Base-by-base conservation (phyloP, 2,113 vertebrate genomes). In the Boulengeromyrus knoepffleri region DNA sequence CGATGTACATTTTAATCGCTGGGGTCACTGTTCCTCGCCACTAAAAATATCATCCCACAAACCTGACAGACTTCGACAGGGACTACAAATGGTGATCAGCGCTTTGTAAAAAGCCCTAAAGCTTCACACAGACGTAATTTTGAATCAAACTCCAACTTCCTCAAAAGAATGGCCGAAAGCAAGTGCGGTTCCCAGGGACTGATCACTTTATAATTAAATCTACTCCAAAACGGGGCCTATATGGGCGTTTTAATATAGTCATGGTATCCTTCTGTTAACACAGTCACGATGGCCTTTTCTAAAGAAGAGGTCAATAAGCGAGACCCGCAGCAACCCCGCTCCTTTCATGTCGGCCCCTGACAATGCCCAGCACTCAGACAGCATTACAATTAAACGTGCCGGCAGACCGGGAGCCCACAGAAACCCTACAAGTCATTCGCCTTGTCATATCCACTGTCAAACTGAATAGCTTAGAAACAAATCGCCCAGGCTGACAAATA, bases 231-330 rank as follows among this genome's bases (percentile, higher is more conserved):
- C 21, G 83, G 83, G 17, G 42, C 27, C 27, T 47, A 56, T 42
- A 87, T 53, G 85, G 85, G 85, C 85, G 85, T 87, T 53, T 87
- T 53, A 47, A 53, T 53, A 53, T 87, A 47, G 85, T 87, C 50
- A 86, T 50, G 84, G 46, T 86, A 50, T 49, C 45, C 84, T 86
- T 86, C 17, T 86, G 84, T 47, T 50, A 27, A 86, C 84, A 86
- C 84, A 53, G n/a, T 17, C n/a, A 50, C 85, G 47, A 19, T 87
- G 85, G 49, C 85, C 85, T 87, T 87, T n/a, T 87, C 85, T 47
- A 52, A 87, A 87, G 50, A 49, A 52, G 50, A 87, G 85, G 85
- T 87, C 85, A 87, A 87, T 53, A 36, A 56, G 85, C 47, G 49
- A 52, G 49, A 87, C 85, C 85, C 85, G 50, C 85, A 87, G 85